Evolutionary conservation across 2,113 vertebrate genomes (phyloP), one percentile per base, ranked within the genome.

Genomic region (Tragulus kanchil): DNA sequence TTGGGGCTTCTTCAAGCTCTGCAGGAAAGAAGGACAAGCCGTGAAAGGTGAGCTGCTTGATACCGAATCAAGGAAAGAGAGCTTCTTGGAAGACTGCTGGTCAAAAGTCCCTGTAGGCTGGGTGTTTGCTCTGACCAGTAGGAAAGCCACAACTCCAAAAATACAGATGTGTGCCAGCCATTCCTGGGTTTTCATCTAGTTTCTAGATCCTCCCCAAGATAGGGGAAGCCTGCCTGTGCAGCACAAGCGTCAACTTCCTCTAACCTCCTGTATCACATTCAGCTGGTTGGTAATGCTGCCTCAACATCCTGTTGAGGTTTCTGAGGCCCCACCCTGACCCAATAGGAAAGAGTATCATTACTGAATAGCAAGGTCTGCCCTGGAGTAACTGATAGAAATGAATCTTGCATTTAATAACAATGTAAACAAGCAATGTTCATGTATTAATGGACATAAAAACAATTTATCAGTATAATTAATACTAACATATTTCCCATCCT

Each of bases 391-490:
- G 84, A 48, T 82, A 83, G 61, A 83, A 73, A 54, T 65, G 15
- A 48, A 62, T 75, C 23, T 16, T 82, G 88, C 14, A 62, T 61
- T 75, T 93, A 36, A 71, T 45, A 82, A 52, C 64, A 90, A 90
- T 79, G 21, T 75, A 75, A 79, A 25, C 3, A 13, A 89, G 54
- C 52, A 61, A 4, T 26, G 92, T 48, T 78, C 28, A 78, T 61
- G 28, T 69, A 58, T 81, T 85, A 89, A 62, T n/a, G 28, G 65
- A 45, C 75, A 83, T 61, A 48, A 56, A 59, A 81, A 26, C 17
- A 86, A 64, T 79, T 88, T 94, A 62, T 54, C 25, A 6, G 59
- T 82, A 56, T 90, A 92, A 90, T 90, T 83, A 92, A 61, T 42
- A 88, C 78, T 64, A 73, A 48, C 75, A 56, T 81, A 73, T 56